A percentile compares a stretch with the other conserved stretches of the same genome.
phyloP scores from a whole-genome alignment of 2,888 invertebrate genomes.

The Ophion costatus region DNA sequence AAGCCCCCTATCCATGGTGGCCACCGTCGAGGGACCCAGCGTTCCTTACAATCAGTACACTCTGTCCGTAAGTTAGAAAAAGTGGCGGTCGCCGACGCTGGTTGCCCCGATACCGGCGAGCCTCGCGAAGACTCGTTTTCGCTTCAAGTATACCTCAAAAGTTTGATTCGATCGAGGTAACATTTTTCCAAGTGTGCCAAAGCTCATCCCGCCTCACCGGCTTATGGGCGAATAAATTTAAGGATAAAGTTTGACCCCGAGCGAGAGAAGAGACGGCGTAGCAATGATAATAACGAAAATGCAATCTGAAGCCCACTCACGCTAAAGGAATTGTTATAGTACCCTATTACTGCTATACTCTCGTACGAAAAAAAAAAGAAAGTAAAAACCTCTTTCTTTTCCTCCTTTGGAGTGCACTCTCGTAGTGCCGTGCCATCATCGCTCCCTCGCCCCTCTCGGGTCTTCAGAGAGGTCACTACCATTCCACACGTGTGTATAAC shows the following conservation, averaged over 20 bases:
- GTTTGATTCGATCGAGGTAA: not conserved
- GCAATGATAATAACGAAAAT: conserved; percentile 53
- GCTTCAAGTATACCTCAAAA: not conserved
- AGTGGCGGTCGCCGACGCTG: not conserved
- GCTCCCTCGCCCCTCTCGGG: conserved; percentile 2
- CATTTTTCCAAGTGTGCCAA: conserved; percentile 3
- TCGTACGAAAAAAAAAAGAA: conserved; percentile 12
- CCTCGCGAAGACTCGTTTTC: not conserved
- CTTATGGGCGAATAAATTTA: conserved; percentile 26
- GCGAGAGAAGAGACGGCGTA: conserved; percentile 19
- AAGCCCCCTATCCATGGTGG: not conserved
- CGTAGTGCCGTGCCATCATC: conserved; percentile 17
- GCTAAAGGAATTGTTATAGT: conserved; percentile 51
- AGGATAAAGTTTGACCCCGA: conserved; percentile 22
- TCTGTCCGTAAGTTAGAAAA: not conserved
- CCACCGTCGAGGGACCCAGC: not conserved
- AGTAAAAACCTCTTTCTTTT: conserved; percentile 2
- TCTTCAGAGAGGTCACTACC: conserved; percentile 53
- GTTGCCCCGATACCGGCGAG: not conserved
- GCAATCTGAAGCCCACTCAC: conserved; percentile 52
- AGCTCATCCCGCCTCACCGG: not conserved
- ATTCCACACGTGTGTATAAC: conserved; percentile 60
- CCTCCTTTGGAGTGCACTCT: not conserved
- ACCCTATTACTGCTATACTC: conserved; percentile 46
- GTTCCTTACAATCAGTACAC: not conserved